Evolutionary conservation across 2,797 vertebrate genomes (phyloP), one percentile per base, ranked within the genome.

Genomic region (Macropus fuliginosus): DNA sequence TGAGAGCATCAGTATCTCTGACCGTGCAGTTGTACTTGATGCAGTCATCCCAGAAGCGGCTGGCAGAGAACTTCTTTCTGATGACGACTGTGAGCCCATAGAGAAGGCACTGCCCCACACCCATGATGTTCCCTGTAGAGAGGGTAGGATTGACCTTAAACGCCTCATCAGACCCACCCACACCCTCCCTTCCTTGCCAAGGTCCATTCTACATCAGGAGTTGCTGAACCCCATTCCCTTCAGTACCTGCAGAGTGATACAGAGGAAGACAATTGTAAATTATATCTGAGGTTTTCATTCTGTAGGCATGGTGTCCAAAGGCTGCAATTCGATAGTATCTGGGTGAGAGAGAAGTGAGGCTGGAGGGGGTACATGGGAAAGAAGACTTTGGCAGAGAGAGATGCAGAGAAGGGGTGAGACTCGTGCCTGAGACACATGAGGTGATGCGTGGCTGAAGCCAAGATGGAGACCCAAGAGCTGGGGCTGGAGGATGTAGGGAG

Each of bases 321-420:
- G 99, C 99, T 8, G 99, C 99, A 2, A 99, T 99, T 93, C 99
- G 99, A 97, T 99, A 99, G 98, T 99, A 99, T 97, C 99, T 99
- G 98, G 46, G 3, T 50, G 40, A 5, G 56, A 87, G 9, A 81
- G 40, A 50, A 27, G 10, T 46, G 74, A 87, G 74, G 66, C n/a
- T 81, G n/a, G n/a, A 81, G n/a, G n/a, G 31, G n/a, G n/a, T 18
- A 18, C 16, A 16, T 81, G 40, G n/a, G 34, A 40, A 40, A 28
- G n/a, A 13, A 29, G 24, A 56, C 56, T 11, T 29, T 1, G 34
- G 14, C 62, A 18, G 16, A 40, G 21, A 11, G 40, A 87, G 40
- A 3, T 27, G 1, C 1, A 21, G 40, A 21, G 74, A 46, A 27
- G 18, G 74, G 40, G 18, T 24, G 66, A 40, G n/a, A 40, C n/a